Evolutionary conservation across 2,797 vertebrate species (phyloP).

Genomic region (Chromis chromis): DNA sequence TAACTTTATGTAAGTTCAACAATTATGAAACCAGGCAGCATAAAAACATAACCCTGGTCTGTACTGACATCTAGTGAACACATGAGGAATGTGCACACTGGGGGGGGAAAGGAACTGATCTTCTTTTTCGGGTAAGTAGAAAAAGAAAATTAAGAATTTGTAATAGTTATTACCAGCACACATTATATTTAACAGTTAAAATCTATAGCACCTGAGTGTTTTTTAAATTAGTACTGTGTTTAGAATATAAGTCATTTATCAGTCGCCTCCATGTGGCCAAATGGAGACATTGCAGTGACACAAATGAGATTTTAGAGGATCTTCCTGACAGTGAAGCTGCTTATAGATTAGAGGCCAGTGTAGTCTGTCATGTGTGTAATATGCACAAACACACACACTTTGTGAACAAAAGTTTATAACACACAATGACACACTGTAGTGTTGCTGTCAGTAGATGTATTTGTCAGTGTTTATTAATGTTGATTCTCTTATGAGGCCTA

Average conservation of each 20-base stretch:
- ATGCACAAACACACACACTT: background rate
- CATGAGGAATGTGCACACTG: background rate
- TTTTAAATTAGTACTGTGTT: background rate
- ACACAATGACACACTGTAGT: background rate
- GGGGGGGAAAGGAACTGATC: background rate
- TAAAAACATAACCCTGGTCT: background rate
- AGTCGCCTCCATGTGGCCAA: slow-evolving; percentile 46
- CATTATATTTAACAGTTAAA: background rate
- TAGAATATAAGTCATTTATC: background rate
- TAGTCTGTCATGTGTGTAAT: background rate
- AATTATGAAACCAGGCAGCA: slow-evolving; percentile 61
- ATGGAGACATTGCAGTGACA: slow-evolving; percentile 7
- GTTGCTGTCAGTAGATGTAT: no score
- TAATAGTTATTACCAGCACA: no score
- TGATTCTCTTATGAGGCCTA: no score
- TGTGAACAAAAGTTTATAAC: no score
- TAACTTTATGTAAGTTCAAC: slow-evolving; percentile 65
- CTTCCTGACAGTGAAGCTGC: background rate
- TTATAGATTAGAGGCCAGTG: no score
- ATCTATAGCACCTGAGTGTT: background rate
- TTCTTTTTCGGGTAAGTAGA: background rate
- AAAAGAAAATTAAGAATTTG: background rate
- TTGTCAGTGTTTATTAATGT: no score
- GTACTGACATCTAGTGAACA: slow-evolving; percentile 66
- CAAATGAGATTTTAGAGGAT: background rate